Evolutionary conservation across 2,113 vertebrate genomes (phyloP).

Genomic region (Pelecanus crispus): DNA sequence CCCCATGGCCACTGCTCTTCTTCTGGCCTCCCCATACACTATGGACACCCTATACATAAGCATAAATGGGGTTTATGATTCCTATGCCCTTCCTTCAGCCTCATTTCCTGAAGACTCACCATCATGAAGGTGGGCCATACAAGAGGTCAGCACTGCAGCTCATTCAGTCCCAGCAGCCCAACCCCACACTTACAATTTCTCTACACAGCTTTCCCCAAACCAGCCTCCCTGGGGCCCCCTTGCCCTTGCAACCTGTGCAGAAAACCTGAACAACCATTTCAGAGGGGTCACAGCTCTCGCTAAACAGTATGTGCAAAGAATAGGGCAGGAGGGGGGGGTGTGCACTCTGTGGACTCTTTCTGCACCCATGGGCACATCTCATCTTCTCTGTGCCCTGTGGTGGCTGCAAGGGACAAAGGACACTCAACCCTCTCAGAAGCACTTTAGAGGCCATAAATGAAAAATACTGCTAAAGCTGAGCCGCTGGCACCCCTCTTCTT

Average conservation of each 20-base stretch:
- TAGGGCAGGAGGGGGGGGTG: background rate
- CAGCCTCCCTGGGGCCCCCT: background rate
- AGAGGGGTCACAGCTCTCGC: background rate
- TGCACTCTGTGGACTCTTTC: background rate
- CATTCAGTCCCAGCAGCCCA: background rate
- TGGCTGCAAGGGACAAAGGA: background rate
- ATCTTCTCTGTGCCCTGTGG: background rate
- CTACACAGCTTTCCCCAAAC: background rate
- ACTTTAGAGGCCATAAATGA: background rate
- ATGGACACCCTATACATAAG: background rate
- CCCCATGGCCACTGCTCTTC: background rate
- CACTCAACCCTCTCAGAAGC: background rate
- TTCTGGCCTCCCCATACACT: background rate
- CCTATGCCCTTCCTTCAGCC: background rate
- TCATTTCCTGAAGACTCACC: background rate
- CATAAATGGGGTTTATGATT: background rate
- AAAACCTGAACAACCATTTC: background rate
- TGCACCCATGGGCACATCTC: background rate
- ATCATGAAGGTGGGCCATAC: background rate
- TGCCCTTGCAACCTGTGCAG: background rate
- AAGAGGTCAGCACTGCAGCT: background rate
- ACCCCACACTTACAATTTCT: background rate
- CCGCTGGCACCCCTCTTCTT: background rate
- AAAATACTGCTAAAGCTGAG: background rate
- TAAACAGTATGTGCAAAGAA: background rate